Evolutionary conservation across 2,113 vertebrate genomes (phyloP).

Genomic region (Pterocles orientalis): DNA sequence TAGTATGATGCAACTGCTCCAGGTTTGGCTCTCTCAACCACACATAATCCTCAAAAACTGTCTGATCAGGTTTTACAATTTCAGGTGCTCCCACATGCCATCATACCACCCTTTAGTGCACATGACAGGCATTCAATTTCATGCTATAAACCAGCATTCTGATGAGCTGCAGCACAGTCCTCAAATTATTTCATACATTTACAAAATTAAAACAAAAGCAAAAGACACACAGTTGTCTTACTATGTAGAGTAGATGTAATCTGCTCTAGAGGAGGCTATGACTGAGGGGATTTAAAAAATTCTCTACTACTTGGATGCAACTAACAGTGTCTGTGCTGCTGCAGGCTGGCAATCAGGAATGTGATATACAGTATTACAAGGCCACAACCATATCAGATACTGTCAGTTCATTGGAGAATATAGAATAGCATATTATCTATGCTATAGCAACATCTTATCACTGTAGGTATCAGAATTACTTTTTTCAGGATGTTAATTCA

Average conservation of each 20-base stretch:
- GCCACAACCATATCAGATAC: not conserved
- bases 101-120: not conserved
- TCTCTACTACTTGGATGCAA: not conserved
- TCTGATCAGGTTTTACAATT: not conserved
- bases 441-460: not conserved
- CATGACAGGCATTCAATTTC: accelerated
- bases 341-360: not conserved
- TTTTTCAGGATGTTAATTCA: not conserved
- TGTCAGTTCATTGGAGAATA: not conserved
- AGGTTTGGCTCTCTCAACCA: not conserved
- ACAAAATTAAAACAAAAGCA: not conserved
- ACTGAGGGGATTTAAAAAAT: not conserved
- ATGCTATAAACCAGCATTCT: not conserved
- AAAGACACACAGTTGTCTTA: not conserved
- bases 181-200: not conserved
- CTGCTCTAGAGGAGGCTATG: not conserved
- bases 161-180: not conserved
- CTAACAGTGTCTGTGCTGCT: not conserved
- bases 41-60: not conserved
- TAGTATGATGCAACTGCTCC: not conserved
- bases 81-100: not conserved
- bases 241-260: not conserved
- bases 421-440: not conserved
- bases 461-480: not conserved
- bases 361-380: not conserved